Percentiles rank a stretch among this genome's conserved stretches.
Evolutionary conservation across 2,797 vertebrate genomes (phyloP).

Genomic region (Cercopithecus neglectus): DNA sequence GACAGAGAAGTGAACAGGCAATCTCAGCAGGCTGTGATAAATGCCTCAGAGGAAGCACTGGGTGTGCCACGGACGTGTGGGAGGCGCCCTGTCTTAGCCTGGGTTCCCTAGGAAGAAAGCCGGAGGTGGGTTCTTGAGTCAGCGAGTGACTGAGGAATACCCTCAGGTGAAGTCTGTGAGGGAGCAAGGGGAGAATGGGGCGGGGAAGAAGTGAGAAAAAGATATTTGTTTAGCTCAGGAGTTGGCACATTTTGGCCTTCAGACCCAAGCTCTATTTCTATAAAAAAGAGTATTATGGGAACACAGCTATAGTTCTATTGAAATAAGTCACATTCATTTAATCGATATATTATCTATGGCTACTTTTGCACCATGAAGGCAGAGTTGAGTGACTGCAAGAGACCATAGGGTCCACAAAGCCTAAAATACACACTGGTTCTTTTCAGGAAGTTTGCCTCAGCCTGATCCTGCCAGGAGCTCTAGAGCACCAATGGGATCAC

Average conservation of each 20-base stretch:
- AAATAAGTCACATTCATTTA: not conserved
- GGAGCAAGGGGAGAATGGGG: not conserved
- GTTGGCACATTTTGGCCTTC: not conserved
- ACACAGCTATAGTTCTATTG: not conserved
- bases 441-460: not conserved
- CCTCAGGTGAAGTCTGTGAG: not conserved
- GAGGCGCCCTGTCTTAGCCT: not conserved
- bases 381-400: not conserved
- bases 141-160: not conserved
- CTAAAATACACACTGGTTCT: not conserved
- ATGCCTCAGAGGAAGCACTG: not conserved
- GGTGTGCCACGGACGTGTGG: accelerated
- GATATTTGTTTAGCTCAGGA: not conserved
- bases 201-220: not conserved
- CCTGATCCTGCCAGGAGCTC: not conserved
- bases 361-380: not conserved
- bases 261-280: not conserved
- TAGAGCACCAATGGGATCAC: not conserved
- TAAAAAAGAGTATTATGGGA: not conserved
- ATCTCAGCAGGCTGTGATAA: not conserved
- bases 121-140: not conserved
- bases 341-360: not conserved
- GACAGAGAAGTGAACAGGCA: not conserved
- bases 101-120: not conserved
- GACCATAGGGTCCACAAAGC: not conserved